Evolutionary conservation across 1,140 invertebrate species (phyloP), one percentile per base, ranked within the genome.

Genomic region (Anastrepha ludens): DNA sequence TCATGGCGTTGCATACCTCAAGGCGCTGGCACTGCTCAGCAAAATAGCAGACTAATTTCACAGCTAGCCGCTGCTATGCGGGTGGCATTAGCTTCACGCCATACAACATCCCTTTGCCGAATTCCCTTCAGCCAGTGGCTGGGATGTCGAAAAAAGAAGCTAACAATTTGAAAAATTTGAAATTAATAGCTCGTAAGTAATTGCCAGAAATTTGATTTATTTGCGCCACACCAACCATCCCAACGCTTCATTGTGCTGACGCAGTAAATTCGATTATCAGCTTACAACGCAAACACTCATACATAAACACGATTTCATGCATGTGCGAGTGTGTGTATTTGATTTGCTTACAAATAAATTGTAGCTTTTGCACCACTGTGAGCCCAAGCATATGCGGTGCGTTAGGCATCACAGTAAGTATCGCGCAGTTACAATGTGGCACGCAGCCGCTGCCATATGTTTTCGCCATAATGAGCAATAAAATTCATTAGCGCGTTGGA

Each of bases 201-300:
- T 87, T 87, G 86, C 60, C 58, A n/a, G 86, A 81, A 87, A 87
- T 87, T 87, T 87, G 86, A 87, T 87, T 87, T 87, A 86, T 86
- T 8, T 86, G 85, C 85, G 6, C 59, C 6, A 81, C 44, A 55
- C 41, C 47, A 81, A 81, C 47, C 17, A 41, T 17, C 7, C 8
- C 67, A 50, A 81, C 4, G 70, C 44, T 6, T 17, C 1, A 20
- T 5, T 74, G 4, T 15, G 15, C 39, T 47, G 39, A 74, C 41
- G 70, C 44, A 81, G 74, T 50, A 81, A 81, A 81, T 81, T 81
- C 74, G 17, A 81, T 81, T 81, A 81, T 81, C 74, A 29, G 64
- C 29, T 29, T 13, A 20, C n/a, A 11, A 39, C n/a, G 1, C 64
- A 2, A 7, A 67, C 29, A 62, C 60, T 1, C 60, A 62, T 6